Percentiles rank a stretch among this genome's conserved stretches.
Evolutionary conservation across 2,888 invertebrate species (phyloP).

Genomic region (Ichneumoninae sp.): DNA sequence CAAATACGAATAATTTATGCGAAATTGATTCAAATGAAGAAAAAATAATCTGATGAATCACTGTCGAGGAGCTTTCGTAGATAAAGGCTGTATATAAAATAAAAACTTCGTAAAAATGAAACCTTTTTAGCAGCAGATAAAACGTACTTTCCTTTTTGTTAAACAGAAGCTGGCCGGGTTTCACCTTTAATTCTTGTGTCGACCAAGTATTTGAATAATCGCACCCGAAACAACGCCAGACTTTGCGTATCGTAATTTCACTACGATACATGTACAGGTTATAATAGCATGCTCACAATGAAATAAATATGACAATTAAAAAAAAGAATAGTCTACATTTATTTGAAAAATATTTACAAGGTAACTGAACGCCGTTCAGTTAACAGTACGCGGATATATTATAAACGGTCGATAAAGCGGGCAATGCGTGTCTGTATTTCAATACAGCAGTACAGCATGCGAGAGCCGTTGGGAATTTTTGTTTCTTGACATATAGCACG

Average conservation of each 20-base stretch:
- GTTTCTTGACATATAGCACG: constrained; percentile 1
- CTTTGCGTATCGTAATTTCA: constrained; percentile 12
- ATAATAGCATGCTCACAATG: constrained; percentile 51
- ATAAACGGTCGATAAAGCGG: constrained; percentile 39
- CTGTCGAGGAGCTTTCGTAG: too few species aligned
- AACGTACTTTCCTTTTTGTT: background rate
- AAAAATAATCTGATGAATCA: too few species aligned
- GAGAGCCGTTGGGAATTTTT: constrained; percentile 11
- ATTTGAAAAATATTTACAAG: constrained; percentile 62
- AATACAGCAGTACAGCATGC: constrained; percentile 9
- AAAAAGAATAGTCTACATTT: constrained; percentile 53
- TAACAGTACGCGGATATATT: constrained; percentile 4
- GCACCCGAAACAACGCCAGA: background rate
- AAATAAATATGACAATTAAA: constrained; percentile 57
- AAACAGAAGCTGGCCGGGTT: background rate
- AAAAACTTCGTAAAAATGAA: too few species aligned
- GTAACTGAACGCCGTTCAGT: constrained; percentile 23
- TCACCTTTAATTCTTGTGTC: constrained; percentile 1
- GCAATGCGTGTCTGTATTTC: background rate
- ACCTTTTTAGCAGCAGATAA: background rate
- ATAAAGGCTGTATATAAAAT: too few species aligned
- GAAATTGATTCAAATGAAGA: too few species aligned
- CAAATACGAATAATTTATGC: too few species aligned
- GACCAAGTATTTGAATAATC: constrained; percentile 41
- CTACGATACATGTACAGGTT: constrained; percentile 40